Evolutionary conservation across 1,140 invertebrate genomes (phyloP), one percentile per base, ranked within the genome.

Genomic region (Drosophila malerkotliana): DNA sequence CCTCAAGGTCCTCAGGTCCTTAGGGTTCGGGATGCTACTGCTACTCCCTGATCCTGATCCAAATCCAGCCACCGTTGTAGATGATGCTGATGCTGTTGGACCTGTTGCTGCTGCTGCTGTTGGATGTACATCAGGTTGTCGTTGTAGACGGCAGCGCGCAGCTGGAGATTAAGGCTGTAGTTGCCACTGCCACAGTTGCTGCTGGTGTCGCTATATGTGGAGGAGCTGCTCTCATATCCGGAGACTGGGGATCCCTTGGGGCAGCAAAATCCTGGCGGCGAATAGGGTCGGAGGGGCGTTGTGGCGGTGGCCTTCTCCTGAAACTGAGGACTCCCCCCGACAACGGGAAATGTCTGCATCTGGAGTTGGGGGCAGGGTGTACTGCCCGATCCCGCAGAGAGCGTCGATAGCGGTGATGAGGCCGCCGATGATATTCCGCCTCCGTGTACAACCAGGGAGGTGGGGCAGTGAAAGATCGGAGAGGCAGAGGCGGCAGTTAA

Each of bases 81-180:
- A 59, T 73, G 63, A 3, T 80, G 69, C 9, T 83, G 74, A 1
- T 80, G 79, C 0, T 82, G 79, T 34, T 76, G 72, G 54, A 56
- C 44, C n/a, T 88, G 73, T 45, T 93, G 92, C 44, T 93, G 92
- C 54, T 77, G 41, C 39, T 49, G 64, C 6, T 60, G 64, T 4
- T 60, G 77, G 7, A 83, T 48, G 30, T 53, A 69, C 48, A 77
- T 91, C 52, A 91, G 49, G 32, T 87, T 89, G 75, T 93, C 93
- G 72, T 92, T 92, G 63, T 93, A 93, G 59, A 94, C 92, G 62
- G 93, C 91, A 45, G 93, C 91, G 53, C 92, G 93, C 61, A 93
- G 75, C 83, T 94, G 93, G 71, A 94, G 92, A 60, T 93, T 93
- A 68, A 93, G 74, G 59, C 92, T 92, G 79, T 93, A 93, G 44